Conservation (phyloP, 1,140 invertebrate species). For the Cylas formicarius region DNA sequence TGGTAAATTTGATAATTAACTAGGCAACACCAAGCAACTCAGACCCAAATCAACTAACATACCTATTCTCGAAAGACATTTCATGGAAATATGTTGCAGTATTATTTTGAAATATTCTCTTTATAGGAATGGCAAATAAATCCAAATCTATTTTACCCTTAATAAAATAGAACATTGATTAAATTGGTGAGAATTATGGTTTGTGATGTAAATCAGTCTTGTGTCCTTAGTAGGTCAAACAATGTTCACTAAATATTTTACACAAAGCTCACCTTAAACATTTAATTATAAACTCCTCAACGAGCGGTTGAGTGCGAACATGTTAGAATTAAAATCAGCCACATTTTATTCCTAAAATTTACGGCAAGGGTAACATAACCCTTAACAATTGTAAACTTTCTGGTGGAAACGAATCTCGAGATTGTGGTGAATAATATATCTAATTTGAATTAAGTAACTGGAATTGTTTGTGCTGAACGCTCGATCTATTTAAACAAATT, state of each 20-base stretch:
- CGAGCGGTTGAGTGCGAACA: too few species aligned
- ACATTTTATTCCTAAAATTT: constrained; percentile 1
- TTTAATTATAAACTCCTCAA: constrained; percentile 10
- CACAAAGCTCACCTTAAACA: constrained; percentile 17
- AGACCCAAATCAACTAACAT: neutral
- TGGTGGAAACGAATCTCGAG: too few species aligned
- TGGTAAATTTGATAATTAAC: neutral
- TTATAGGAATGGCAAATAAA: too few species aligned
- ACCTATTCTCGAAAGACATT: constrained; percentile 23
- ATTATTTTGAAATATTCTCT: too few species aligned
- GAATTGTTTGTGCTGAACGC: constrained; percentile 8
- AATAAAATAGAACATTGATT: too few species aligned
- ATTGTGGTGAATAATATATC: constrained; percentile 15
- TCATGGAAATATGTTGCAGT: too few species aligned
- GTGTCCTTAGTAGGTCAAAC: constrained; percentile 32
- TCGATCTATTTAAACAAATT: constrained; percentile 31
- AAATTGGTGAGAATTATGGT: too few species aligned
- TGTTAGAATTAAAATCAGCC: constrained; percentile 19
- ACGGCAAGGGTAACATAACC: constrained; percentile 38
- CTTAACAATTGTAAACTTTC: too few species aligned
- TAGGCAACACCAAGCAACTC: neutral
- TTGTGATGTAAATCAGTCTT: too few species aligned
- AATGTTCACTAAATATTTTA: constrained; percentile 8
- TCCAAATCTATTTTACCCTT: too few species aligned
- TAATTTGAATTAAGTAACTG: constrained; percentile 22